Percentiles rank a stretch among this genome's conserved stretches.
Conservation (phyloP, 92 coral and sea anemone genomes). For the Paragorgia papillata region DNA sequence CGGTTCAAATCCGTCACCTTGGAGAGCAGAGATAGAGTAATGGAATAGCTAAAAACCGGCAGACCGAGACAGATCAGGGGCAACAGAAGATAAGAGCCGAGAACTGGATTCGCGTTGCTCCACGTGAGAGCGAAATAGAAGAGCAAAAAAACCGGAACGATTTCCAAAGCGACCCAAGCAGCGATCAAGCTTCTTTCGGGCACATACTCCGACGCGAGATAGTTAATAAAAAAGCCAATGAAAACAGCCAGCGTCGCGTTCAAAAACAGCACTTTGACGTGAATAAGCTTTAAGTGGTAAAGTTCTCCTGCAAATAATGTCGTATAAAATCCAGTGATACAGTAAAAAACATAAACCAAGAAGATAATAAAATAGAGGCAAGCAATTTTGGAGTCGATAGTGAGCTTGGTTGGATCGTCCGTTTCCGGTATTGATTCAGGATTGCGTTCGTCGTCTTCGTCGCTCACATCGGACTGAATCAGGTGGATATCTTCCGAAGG, state of each 20-base stretch:
- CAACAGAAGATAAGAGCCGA: background rate
- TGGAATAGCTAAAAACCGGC: background rate
- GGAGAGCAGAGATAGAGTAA: background rate
- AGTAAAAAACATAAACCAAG: background rate
- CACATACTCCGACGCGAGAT: background rate
- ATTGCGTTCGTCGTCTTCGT: background rate
- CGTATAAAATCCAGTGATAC: background rate
- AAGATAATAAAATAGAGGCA: background rate
- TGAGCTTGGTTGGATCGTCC: background rate
- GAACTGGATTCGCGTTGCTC: background rate
- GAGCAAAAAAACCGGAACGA: background rate
- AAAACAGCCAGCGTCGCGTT: background rate
- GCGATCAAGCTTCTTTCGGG: background rate
- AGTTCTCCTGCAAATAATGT: background rate
- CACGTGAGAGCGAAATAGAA: background rate
- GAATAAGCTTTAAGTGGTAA: background rate
- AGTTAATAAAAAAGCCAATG: background rate
- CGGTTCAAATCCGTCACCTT: background rate
- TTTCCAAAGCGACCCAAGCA: background rate
- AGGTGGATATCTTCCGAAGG: background rate
- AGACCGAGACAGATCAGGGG: background rate
- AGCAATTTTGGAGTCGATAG: background rate
- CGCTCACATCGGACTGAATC: background rate
- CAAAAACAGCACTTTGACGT: background rate
- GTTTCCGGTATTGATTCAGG: background rate